Evolutionary conservation across 2,888 invertebrate species (phyloP), one percentile per base, ranked within the genome.

Genomic region (Aleiodes leptofemur): DNA sequence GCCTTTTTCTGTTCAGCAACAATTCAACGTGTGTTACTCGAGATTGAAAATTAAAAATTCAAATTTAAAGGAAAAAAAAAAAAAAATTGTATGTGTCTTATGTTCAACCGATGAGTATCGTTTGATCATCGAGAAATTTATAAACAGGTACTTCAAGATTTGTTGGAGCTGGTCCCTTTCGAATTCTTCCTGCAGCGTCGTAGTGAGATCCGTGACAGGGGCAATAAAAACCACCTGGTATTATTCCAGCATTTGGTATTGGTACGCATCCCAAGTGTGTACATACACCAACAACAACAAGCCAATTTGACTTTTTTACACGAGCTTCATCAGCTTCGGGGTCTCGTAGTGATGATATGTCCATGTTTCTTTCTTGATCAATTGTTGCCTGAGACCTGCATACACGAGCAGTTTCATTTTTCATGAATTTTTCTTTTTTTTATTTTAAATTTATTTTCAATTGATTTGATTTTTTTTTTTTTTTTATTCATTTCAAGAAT

Each of bases 251-350:
- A 79, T 92, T 92, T 0, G 95, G 92, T 71, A 97, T 93, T 1
- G 96, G 96, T 50, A 97, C 94, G 90, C 97, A 97, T 16, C 96
- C 95, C 72, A 96, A 90, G 89, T 96, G 96, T 9, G 96, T 95
- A 87, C 96, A 96, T 78, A 97, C 93, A 68, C 96, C 96, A 75
- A 96, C 89, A 1, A 96, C 91, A 34, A 97, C 90, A 51, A 96
- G 91, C 95, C 95, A 97, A 79, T 95, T 93, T 7, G 93, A 93
- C 72, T 92, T 93, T 82, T 91, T 83, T 0, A 91, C 91, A 56
- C 96, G 91, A n/a, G 93, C 92, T 43, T 91, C 91, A 79, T 95
- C 94, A 34, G 91, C 89, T 85, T 95, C 90, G 0, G 96, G 96
- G 87, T 97, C 94, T 72, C 95, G 91, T 59, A 97, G 90, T 0